Evolutionary conservation across 2,888 invertebrate genomes (phyloP).

Genomic region (Seira musarum): DNA sequence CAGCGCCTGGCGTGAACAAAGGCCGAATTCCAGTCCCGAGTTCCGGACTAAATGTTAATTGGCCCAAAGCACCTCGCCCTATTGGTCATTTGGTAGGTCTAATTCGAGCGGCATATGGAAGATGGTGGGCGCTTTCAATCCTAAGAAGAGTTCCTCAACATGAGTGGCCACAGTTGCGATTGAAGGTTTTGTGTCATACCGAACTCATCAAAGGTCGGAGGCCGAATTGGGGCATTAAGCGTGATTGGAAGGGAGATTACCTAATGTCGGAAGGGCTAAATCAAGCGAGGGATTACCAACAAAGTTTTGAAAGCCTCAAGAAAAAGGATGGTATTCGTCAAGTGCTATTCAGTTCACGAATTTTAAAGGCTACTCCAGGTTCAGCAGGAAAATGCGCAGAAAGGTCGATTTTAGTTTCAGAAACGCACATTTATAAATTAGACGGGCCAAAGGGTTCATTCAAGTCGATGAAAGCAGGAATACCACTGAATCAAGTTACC

Average conservation of each 20-base stretch:
- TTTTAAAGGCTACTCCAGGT: constrained; percentile 79
- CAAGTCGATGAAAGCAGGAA: constrained; percentile 89
- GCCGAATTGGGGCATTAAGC: constrained; percentile 81
- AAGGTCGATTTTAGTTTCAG: constrained; percentile 90
- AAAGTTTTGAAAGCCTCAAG: constrained; percentile 80
- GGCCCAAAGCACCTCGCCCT: constrained; percentile 67
- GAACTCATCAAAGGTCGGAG: constrained; percentile 76
- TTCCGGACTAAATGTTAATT: constrained; percentile 65
- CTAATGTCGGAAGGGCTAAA: constrained; percentile 81
- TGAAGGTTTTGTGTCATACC: constrained; percentile 76
- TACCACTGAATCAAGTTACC: constrained; percentile 82
- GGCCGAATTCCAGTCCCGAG: constrained; percentile 65
- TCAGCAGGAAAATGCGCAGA: constrained; percentile 77
- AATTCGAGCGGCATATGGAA: constrained; percentile 79
- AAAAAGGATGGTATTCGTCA: constrained; percentile 79
- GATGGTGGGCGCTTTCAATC: constrained; percentile 92
- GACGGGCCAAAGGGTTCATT: constrained; percentile 84
- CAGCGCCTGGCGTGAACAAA: constrained; percentile 40
- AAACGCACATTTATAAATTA: constrained; percentile 87
- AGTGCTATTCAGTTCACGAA: constrained; percentile 79
- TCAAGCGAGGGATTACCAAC: constrained; percentile 77
- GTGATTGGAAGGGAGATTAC: constrained; percentile 91
- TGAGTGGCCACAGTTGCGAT: constrained; percentile 90
- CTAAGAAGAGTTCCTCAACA: constrained; percentile 84
- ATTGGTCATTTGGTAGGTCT: constrained; percentile 76